These are phyloP conservation scores for Galleria mellonella DNA, from an alignment of 1,140 invertebrate species.

Conservation along the genomic window DNA sequence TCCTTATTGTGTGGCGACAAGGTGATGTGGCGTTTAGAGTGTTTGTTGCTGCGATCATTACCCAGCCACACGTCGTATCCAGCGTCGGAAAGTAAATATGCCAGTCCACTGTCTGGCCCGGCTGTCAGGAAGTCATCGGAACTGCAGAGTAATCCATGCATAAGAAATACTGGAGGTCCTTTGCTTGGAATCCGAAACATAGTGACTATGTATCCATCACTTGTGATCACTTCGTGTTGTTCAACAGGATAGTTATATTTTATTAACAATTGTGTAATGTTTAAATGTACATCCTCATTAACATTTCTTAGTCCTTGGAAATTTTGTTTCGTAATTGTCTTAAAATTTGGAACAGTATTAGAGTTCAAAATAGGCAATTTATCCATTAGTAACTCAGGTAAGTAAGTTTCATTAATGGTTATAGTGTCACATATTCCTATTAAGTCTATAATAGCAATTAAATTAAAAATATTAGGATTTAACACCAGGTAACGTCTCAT, in stretches of 20 bases:
- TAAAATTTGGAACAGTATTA: not conserved
- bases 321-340: not conserved
- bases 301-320: not conserved
- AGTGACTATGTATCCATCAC: not conserved
- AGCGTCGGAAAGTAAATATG: not conserved
- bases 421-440: too few relatives aligned
- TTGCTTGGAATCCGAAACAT: not conserved
- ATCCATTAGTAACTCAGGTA: too few relatives aligned
- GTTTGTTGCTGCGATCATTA: not conserved
- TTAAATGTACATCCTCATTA: not conserved
- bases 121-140: not conserved
- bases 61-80: not conserved
- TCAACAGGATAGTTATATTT: not conserved
- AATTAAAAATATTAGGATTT: too few relatives aligned
- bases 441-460: too few relatives aligned
- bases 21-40: not conserved
- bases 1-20: not conserved
- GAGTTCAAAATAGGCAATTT: too few relatives aligned
- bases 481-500: too few relatives aligned
- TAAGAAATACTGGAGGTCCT: not conserved
- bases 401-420: too few relatives aligned
- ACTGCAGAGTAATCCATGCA: not conserved
- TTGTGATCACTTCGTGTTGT: not conserved
- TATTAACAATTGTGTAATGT: not conserved
- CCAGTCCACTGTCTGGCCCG: not conserved